Percentiles rank a stretch among this genome's conserved stretches.
Evolutionary conservation across 2,888 invertebrate genomes (phyloP).

Genomic region (Cheilosia vernalis): DNA sequence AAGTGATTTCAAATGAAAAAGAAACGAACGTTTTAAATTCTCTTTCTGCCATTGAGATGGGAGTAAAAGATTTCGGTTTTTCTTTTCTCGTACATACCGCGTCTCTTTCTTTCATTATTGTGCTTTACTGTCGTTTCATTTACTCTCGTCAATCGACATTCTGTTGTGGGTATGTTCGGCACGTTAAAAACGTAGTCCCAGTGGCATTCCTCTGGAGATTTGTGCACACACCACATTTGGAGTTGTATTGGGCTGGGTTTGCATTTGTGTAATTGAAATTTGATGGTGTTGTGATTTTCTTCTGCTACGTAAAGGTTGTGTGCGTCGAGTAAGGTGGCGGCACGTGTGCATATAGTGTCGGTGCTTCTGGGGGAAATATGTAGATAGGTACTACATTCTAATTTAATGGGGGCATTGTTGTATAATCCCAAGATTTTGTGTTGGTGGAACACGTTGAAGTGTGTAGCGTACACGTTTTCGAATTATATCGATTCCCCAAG

Average conservation of each 20-base stretch:
- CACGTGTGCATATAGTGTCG: no score
- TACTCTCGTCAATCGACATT: slow-evolving; percentile 52
- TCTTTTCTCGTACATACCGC: slow-evolving; percentile 52
- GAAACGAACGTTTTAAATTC: slow-evolving; percentile 28
- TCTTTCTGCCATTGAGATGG: slow-evolving; percentile 21
- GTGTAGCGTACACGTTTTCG: slow-evolving; percentile 39
- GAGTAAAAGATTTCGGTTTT: slow-evolving; percentile 56
- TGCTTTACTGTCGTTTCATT: slow-evolving; percentile 31
- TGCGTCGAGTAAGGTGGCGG: no score
- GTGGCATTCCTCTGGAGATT: slow-evolving; percentile 53
- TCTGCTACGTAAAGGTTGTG: neutral
- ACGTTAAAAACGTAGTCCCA: slow-evolving; percentile 46
- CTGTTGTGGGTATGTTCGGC: slow-evolving; percentile 60
- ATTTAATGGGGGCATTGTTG: slow-evolving; percentile 2
- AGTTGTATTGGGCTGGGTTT: slow-evolving; percentile 52
- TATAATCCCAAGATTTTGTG: slow-evolving; percentile 9
- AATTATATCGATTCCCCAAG: slow-evolving; percentile 53
- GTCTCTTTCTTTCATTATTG: slow-evolving; percentile 34
- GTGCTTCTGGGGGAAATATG: neutral
- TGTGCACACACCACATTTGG: slow-evolving; percentile 35
- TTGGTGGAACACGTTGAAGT: slow-evolving; percentile 7
- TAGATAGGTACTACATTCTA: neutral
- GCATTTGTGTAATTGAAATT: slow-evolving; percentile 9
- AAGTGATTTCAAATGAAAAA: slow-evolving; percentile 20
- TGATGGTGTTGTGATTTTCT: neutral